Conservation (phyloP, 2,888 invertebrate species). For the Athalia rosae region DNA sequence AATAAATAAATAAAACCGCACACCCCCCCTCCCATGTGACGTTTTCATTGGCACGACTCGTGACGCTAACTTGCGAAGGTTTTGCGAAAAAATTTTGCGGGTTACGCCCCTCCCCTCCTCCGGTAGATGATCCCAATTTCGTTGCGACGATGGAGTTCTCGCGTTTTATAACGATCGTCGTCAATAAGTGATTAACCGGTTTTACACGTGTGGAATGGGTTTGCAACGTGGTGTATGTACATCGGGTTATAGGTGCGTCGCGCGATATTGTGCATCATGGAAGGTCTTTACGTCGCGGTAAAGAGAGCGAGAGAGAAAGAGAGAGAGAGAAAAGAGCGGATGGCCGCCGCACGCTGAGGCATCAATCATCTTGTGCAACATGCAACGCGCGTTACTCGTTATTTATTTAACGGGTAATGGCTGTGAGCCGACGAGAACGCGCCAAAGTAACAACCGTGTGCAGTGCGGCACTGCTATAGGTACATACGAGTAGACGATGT, state of each 20-base stretch:
- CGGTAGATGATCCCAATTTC: too few species aligned
- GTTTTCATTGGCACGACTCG: not conserved
- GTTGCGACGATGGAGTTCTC: too few species aligned
- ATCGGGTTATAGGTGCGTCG: too few species aligned
- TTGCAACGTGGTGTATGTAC: too few species aligned
- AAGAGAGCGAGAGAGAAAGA: too few species aligned
- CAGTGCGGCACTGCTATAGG: too few species aligned
- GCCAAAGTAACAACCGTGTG: too few species aligned
- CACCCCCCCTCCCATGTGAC: too few species aligned
- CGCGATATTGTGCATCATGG: not conserved
- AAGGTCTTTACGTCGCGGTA: slow-evolving; percentile 8
- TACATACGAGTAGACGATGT: not conserved
- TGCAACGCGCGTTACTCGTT: slow-evolving; percentile 20
- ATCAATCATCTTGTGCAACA: slow-evolving; percentile 41
- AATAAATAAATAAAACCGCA: too few species aligned
- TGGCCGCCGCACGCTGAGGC: slow-evolving; percentile 13
- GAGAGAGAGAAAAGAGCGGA: not conserved
- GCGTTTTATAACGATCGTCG: not conserved
- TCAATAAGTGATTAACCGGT: slow-evolving; percentile 39
- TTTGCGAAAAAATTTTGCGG: not conserved
- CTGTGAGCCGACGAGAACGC: not conserved
- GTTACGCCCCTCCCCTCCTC: too few species aligned
- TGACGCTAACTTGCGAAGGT: too few species aligned
- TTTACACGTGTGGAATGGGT: too few species aligned
- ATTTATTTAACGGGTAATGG: slow-evolving; percentile 38